These are phyloP conservation scores for Nemapogon koenigi DNA, from an alignment of 2,888 invertebrate genomes.

Conservation along the genomic window DNA sequence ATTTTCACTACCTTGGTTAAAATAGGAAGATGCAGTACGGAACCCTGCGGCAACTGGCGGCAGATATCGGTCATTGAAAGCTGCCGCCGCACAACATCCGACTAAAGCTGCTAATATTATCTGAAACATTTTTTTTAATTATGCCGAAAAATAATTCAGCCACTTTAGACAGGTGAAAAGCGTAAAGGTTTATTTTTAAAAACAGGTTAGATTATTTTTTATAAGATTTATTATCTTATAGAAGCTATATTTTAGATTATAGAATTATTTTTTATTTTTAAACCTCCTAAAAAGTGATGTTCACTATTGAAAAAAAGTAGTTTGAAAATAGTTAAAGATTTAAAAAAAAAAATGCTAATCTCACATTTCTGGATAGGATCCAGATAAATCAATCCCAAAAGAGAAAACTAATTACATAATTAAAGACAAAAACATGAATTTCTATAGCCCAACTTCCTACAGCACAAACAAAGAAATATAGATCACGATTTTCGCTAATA, in stretches of 20 bases:
- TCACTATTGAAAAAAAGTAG: background rate
- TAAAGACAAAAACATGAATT: too few relatives aligned
- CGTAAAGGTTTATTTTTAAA: background rate
- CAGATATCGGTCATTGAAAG: slow-evolving; percentile 24
- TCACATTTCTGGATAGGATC: background rate
- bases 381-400: too few relatives aligned
- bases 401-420: too few relatives aligned
- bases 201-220: background rate
- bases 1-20: background rate
- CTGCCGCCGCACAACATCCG: slow-evolving; percentile 35
- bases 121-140: slow-evolving; percentile 20
- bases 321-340: background rate
- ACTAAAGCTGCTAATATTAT: slow-evolving; percentile 37
- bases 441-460: too few relatives aligned
- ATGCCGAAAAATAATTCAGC: too few relatives aligned
- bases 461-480: too few relatives aligned
- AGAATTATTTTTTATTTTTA: background rate
- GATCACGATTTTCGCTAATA: too few relatives aligned
- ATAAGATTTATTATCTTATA: background rate
- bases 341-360: background rate
- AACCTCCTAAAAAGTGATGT: background rate
- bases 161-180: too few relatives aligned
- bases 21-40: slow-evolving; percentile 1
- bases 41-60: slow-evolving; percentile 17
- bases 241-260: background rate